Evolutionary conservation across 2,888 invertebrate genomes (phyloP), one percentile per base, ranked within the genome.

Genomic region (Dynastes maya): DNA sequence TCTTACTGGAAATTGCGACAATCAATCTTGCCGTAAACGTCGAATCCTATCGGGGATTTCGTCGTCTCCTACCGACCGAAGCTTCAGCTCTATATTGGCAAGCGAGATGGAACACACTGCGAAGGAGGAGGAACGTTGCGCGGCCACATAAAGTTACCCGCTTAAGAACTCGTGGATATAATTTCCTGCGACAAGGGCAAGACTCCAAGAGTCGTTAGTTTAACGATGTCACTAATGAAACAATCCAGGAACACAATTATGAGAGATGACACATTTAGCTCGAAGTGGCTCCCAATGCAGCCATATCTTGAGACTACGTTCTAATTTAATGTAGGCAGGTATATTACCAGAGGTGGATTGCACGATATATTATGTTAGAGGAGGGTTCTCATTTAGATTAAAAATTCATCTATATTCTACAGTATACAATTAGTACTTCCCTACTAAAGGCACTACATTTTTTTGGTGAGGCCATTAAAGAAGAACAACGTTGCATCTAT

Each of bases 181-280:
- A 86, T 87, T 87, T 86, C 83, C 80, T 82, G 83, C 84, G 85
- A 85, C 85, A 85, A 84, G 83, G 82, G 82, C 82, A 84, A 83
- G 85, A 86, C 87, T 84, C 83, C 85, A 86, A 86, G 84, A 75
- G 88, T 88, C 88, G 87, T 89, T 88, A 88, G 88, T 87, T 88
- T 88, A 89, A 89, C 87, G 89, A 87, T 85, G 88, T 87, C 87
- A 85, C 88, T 88, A 89, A 89, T 89, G 88, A 88, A 89, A 89
- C 88, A 88, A 88, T 89, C 87, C 87, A 86, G 87, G 86, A 86
- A 86, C 85, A 86, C 88, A 88, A 89, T 89, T 89, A 88, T 88
- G 88, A 88, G 88, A 87, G 86, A 89, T 87, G 88, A 88, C 87
- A 88, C 87, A 88, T 87, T 87, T 84, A 86, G 85, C 85, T 85